Conservation (phyloP, 2,113 vertebrate species). For the Brachionichthys hirsutus region DNA sequence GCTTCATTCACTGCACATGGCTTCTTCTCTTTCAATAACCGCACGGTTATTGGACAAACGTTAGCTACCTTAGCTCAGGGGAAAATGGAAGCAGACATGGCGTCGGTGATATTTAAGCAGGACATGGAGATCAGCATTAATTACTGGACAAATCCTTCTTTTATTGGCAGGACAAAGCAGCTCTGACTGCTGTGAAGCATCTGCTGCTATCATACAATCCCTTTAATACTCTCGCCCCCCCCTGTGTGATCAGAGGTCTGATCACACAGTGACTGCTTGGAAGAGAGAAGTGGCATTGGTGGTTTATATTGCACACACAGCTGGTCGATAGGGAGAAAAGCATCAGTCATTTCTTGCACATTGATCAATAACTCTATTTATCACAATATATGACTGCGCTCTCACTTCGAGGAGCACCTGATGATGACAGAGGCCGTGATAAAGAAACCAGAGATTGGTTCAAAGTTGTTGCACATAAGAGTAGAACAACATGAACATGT, state of each 20-base stretch:
- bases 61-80: slow-evolving; percentile 13
- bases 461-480: too few relatives aligned
- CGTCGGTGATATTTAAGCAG: slow-evolving; percentile 51
- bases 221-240: slow-evolving; percentile 7
- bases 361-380: not conserved
- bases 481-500: too few relatives aligned
- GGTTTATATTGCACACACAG: too few relatives aligned
- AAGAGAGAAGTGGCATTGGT: too few relatives aligned
- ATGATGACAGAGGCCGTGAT: too few relatives aligned
- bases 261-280: too few relatives aligned
- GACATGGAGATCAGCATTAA: slow-evolving; percentile 45
- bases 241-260: not conserved
- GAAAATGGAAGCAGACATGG: slow-evolving; percentile 19
- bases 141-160: slow-evolving; percentile 36
- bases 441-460: too few relatives aligned
- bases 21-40: slow-evolving; percentile 24
- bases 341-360: slow-evolving; percentile 1
- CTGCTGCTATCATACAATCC: slow-evolving; percentile 21
- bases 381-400: not conserved
- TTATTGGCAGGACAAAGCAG: slow-evolving; percentile 33
- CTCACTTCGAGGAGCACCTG: too few relatives aligned
- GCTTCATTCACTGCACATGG: slow-evolving; percentile 13
- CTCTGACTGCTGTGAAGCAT: slow-evolving; percentile 14
- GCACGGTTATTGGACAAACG: slow-evolving; percentile 10
- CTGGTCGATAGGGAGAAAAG: too few relatives aligned